Percentiles rank a stretch among this genome's conserved stretches.
Conservation (phyloP, 2,113 vertebrate genomes). For the Mobula hypostoma region DNA sequence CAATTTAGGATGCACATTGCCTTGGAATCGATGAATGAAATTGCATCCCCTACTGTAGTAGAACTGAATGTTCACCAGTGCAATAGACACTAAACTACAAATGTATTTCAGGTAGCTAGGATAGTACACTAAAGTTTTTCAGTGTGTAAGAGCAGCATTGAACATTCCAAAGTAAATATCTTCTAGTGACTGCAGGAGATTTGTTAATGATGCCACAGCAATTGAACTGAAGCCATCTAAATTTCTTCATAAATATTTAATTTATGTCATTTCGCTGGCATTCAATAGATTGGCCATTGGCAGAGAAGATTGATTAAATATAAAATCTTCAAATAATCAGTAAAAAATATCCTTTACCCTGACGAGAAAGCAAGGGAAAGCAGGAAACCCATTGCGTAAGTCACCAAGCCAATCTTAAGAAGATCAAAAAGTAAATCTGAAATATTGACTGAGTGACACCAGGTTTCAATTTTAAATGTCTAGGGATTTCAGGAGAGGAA, state of each 20-base stretch:
- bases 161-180: neutral
- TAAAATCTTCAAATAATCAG: neutral
- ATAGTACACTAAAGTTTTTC: neutral
- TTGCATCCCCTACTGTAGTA: neutral
- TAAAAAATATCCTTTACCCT: neutral
- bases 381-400: neutral
- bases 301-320: neutral
- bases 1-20: neutral
- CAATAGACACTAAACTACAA: neutral
- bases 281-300: neutral
- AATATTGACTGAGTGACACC: neutral
- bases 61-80: neutral
- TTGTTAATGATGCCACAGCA: neutral
- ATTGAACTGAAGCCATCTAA: neutral
- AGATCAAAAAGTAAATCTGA: neutral
- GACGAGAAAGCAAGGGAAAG: neutral
- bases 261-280: neutral
- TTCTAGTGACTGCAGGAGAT: neutral
- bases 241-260: constrained; percentile 7
- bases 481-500: neutral
- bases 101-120: neutral
- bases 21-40: neutral
- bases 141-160: neutral
- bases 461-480: neutral
- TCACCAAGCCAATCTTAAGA: neutral